phyloP scores from a whole-genome alignment of 1,140 invertebrate species.

The Arion vulgaris region DNA sequence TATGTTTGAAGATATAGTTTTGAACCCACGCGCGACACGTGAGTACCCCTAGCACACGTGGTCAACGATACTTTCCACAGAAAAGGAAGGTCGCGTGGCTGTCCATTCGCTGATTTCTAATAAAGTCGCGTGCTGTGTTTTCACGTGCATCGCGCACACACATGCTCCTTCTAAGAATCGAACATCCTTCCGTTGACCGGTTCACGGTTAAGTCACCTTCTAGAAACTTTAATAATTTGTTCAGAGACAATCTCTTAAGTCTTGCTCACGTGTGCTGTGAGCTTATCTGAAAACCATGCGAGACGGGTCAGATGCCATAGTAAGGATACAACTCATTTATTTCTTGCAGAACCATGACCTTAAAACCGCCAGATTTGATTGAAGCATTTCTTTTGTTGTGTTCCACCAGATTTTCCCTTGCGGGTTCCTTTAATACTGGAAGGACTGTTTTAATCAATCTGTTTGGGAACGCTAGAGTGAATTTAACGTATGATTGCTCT shows the following conservation, averaged over 20 bases:
- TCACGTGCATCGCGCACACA: background rate
- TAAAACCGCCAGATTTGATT: background rate
- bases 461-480: too few species aligned
- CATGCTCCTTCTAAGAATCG: background rate
- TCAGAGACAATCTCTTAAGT: background rate
- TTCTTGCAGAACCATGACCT: background rate
- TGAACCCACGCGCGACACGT: background rate
- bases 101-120: background rate
- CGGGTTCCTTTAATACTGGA: background rate
- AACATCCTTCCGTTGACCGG: background rate
- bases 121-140: background rate
- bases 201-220: background rate
- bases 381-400: background rate
- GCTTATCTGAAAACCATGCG: too few species aligned
- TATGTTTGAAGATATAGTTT: background rate
- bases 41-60: background rate
- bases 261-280: too few species aligned
- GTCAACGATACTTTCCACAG: background rate
- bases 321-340: background rate
- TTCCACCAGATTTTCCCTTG: background rate
- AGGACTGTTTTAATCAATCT: background rate
- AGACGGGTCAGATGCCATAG: too few species aligned
- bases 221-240: background rate
- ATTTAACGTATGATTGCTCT: too few species aligned
- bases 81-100: background rate